Evolutionary conservation across 2,888 invertebrate genomes (phyloP).

Genomic region (Eupithecia abbreviata): DNA sequence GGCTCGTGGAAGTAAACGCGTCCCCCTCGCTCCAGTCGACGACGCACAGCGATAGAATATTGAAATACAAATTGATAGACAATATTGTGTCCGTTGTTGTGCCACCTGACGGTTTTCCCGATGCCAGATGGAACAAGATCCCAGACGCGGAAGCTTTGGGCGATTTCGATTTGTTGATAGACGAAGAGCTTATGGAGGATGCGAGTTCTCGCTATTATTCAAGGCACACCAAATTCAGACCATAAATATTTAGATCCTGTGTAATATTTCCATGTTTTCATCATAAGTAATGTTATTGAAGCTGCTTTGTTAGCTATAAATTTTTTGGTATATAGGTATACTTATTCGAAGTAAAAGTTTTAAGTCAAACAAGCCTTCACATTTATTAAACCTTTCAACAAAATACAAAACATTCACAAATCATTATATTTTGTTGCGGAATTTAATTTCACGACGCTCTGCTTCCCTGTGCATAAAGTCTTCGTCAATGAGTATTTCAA

Average conservation of each 20-base stretch:
- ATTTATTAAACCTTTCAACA: conserved; percentile 12
- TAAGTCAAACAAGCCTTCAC: background rate
- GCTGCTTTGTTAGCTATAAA: background rate
- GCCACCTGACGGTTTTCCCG: conserved; percentile 94
- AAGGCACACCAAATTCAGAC: conserved; percentile 56
- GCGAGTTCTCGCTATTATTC: conserved; percentile 58
- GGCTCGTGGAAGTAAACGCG: conserved; percentile 97
- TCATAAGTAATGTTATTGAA: background rate
- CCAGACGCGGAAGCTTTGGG: conserved; percentile 89
- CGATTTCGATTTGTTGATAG: conserved; percentile 93
- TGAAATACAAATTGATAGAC: conserved; percentile 97
- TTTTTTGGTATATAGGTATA: background rate
- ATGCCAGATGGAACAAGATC: conserved; percentile 94
- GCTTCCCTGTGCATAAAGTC: conserved; percentile 86
- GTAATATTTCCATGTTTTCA: background rate
- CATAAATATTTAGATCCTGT: conserved; percentile 22
- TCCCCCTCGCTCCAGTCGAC: conserved; percentile 97
- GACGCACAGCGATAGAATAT: conserved; percentile 95
- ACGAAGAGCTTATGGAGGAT: conserved; percentile 91
- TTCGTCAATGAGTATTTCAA: conserved; percentile 89
- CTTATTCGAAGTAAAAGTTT: background rate
- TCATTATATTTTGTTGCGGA: conserved; percentile 29
- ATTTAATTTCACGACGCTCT: conserved; percentile 50
- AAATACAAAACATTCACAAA: background rate
- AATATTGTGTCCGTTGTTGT: conserved; percentile 95